A percentile compares a stretch with the other conserved stretches of the same genome.
Evolutionary conservation across 2,113 vertebrate genomes (phyloP).

Genomic region (Epinephelus cyanopodus): DNA sequence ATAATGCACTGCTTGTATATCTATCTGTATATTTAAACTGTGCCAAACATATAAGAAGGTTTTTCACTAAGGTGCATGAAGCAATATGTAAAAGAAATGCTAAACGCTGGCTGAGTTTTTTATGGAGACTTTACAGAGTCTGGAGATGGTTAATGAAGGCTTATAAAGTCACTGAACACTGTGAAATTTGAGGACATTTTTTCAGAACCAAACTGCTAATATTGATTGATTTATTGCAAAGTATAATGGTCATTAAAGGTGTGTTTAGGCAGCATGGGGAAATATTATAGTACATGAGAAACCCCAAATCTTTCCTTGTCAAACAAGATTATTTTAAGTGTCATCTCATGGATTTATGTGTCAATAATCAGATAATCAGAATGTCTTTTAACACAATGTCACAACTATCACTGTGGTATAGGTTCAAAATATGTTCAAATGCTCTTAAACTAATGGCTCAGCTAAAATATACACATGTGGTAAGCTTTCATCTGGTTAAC

Average conservation of each 20-base stretch:
- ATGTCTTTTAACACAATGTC: neutral
- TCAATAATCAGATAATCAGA: neutral
- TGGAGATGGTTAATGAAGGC: slow-evolving; percentile 7
- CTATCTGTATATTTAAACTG: slow-evolving; percentile 71
- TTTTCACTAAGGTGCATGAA: slow-evolving; percentile 80
- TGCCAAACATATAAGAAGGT: slow-evolving; percentile 75
- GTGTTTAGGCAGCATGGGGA: slow-evolving; percentile 15
- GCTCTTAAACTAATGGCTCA: slow-evolving; percentile 13
- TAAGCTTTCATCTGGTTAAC: neutral
- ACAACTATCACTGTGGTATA: slow-evolving; percentile 1
- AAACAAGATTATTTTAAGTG: neutral
- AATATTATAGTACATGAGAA: neutral
- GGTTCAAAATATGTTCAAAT: neutral
- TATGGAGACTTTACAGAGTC: slow-evolving; percentile 37
- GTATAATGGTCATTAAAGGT: slow-evolving; percentile 12
- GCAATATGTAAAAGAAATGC: slow-evolving; percentile 67
- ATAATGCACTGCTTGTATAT: slow-evolving; percentile 75
- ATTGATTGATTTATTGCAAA: slow-evolving; percentile 33
- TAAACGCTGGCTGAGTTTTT: slow-evolving; percentile 30
- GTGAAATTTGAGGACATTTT: slow-evolving; percentile 70
- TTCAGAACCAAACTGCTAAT: slow-evolving; percentile 48
- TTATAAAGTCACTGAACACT: slow-evolving; percentile 68
- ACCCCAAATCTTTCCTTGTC: slow-evolving; percentile 10
- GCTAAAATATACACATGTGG: neutral
- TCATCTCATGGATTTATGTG: slow-evolving; percentile 2